Evolutionary conservation across 2,888 invertebrate genomes (phyloP).

Genomic region (Epistrophella euchroma): DNA sequence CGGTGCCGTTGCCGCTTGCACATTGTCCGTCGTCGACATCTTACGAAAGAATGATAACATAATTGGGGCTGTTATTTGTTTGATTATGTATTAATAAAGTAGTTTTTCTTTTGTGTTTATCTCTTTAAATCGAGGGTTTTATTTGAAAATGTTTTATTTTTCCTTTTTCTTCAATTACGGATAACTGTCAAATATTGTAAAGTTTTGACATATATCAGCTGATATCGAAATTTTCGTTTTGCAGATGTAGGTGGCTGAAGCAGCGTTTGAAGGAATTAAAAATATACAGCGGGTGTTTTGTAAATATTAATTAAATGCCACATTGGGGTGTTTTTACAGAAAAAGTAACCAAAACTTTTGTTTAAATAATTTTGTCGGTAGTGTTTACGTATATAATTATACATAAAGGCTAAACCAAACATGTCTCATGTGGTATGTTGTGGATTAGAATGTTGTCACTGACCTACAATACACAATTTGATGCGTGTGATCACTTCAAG

Average conservation of each 20-base stretch:
- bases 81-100: slow-evolving; percentile 55
- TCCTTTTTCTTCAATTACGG: slow-evolving; percentile 13
- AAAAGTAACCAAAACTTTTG: no score
- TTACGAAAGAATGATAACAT: slow-evolving; percentile 88
- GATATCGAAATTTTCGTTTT: background rate
- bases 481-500: no score
- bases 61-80: slow-evolving; percentile 57
- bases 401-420: no score
- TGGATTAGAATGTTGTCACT: no score
- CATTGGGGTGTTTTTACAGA: background rate
- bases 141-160: slow-evolving; percentile 33
- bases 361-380: no score
- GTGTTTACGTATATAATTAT: no score
- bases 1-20: slow-evolving; percentile 79
- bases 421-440: no score
- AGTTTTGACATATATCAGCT: slow-evolving; percentile 22
- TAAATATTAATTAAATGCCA: background rate
- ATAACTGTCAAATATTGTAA: slow-evolving; percentile 4
- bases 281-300: slow-evolving; percentile 14
- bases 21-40: slow-evolving; percentile 85
- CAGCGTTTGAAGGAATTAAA: background rate
- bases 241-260: background rate
- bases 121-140: slow-evolving; percentile 46
- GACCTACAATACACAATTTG: no score
- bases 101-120: slow-evolving; percentile 52